phyloP scores from a whole-genome alignment of 2,797 vertebrate species.

The Chelon labrosus region DNA sequence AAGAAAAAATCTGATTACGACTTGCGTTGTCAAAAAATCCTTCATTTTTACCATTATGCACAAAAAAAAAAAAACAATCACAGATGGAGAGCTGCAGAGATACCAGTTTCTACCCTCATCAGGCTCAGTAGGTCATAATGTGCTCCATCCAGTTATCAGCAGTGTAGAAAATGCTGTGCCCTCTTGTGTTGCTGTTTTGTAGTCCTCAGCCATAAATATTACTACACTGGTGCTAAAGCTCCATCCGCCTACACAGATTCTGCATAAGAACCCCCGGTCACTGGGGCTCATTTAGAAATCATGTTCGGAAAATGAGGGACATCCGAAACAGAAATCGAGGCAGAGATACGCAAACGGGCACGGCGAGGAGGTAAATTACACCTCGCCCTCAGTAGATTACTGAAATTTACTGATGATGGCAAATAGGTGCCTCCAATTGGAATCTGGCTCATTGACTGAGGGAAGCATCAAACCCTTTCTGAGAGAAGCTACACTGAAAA shows the following conservation, averaged over 20 bases:
- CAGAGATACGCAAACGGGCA: not conserved
- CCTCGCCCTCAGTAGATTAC: constrained; percentile 12
- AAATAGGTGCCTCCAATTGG: not conserved
- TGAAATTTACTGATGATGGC: not conserved
- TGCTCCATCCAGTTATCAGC: constrained; percentile 20
- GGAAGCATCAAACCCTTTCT: not conserved
- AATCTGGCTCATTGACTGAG: not conserved
- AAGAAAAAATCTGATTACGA: too few relatives aligned
- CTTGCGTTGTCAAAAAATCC: too few relatives aligned
- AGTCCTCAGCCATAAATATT: constrained; percentile 16
- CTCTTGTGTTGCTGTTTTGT: constrained; percentile 3
- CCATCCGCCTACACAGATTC: constrained; percentile 5
- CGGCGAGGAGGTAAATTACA: constrained; percentile 5
- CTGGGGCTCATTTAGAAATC: constrained; percentile 32
- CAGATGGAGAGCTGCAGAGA: not conserved
- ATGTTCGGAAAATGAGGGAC: constrained; percentile 13
- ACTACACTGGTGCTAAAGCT: not conserved
- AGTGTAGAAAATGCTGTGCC: not conserved
- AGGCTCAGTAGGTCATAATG: constrained; percentile 4
- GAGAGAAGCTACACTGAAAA: not conserved
- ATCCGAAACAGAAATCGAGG: constrained; percentile 2
- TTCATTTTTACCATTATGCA: not conserved
- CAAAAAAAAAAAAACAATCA: not conserved
- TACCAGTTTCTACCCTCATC: constrained; percentile 10
- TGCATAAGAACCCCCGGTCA: constrained; percentile 5